Evolutionary conservation across 1,140 invertebrate species (phyloP).

Genomic region (Drosophila elegans): DNA sequence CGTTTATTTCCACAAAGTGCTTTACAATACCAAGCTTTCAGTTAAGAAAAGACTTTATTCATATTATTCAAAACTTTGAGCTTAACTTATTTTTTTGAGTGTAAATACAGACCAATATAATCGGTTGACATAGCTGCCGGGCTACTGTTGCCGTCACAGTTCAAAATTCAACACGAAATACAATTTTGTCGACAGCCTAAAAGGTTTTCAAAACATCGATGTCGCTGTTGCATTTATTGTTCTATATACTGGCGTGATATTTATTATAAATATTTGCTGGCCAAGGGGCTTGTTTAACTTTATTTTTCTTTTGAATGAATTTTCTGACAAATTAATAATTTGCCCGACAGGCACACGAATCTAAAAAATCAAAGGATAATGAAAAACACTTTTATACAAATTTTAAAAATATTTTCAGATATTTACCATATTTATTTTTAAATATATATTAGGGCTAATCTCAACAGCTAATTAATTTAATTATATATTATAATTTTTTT

Average conservation of each 20-base stretch:
- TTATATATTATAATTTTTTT: too few species aligned
- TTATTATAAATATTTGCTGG: slow-evolving; percentile 12
- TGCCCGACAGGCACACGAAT: too few species aligned
- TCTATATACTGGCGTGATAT: slow-evolving; percentile 20
- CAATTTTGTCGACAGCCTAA: slow-evolving; percentile 22
- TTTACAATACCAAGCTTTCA: too few species aligned
- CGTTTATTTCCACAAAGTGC: too few species aligned
- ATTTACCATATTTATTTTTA: too few species aligned
- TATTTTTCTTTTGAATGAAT: not conserved
- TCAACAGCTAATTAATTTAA: too few species aligned
- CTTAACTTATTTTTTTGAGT: not conserved
- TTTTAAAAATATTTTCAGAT: too few species aligned
- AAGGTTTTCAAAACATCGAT: slow-evolving; percentile 22
- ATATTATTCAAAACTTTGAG: too few species aligned
- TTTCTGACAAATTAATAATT: not conserved
- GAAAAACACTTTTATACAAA: too few species aligned
- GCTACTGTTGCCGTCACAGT: slow-evolving; percentile 21
- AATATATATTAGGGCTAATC: too few species aligned
- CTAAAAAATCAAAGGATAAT: too few species aligned
- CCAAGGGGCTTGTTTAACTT: not conserved
- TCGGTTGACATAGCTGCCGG: slow-evolving; percentile 8
- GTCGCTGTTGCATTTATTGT: not conserved
- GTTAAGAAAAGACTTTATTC: too few species aligned
- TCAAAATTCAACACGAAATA: slow-evolving; percentile 40
- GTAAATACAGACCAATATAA: not conserved